Conservation (phyloP, 2,797 vertebrate species). For the Ctenochaetus hawaiiensis region DNA sequence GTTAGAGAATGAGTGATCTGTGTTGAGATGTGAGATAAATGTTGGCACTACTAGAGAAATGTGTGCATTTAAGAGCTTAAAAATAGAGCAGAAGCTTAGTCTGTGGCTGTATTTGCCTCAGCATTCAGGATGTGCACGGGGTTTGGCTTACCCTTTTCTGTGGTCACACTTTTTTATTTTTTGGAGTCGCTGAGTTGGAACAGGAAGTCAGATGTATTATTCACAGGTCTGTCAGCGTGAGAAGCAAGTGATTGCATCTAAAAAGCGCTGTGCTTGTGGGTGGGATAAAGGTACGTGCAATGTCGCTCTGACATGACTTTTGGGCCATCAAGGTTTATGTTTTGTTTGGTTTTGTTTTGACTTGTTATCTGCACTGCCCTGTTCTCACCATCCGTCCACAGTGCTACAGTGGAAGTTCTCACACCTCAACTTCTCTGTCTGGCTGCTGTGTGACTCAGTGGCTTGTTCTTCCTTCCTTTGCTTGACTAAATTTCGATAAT, state of each 20-base stretch:
- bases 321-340: background rate
- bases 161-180: constrained; percentile 65
- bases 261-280: constrained; percentile 26
- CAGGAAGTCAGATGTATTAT: constrained; percentile 81
- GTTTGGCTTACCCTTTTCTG: constrained; percentile 57
- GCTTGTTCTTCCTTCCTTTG: constrained; percentile 72
- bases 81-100: constrained; percentile 51
- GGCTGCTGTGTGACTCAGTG: constrained; percentile 62
- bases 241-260: constrained; percentile 44
- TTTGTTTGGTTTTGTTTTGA: constrained; percentile 42
- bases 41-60: constrained; percentile 12
- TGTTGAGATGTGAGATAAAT: background rate
- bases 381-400: constrained; percentile 42
- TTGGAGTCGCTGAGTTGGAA: constrained; percentile 72
- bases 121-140: constrained; percentile 49
- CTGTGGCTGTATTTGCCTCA: constrained; percentile 41
- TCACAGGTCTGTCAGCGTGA: constrained; percentile 73
- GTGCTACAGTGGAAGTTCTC: constrained; percentile 62
- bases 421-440: constrained; percentile 68
- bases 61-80: constrained; percentile 32
- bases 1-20: background rate
- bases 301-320: constrained; percentile 1
- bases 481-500: constrained; percentile 44
- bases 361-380: constrained; percentile 30
- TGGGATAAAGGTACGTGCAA: constrained; percentile 14